These are phyloP conservation scores for Ovibos moschatus DNA, from an alignment of 2,113 vertebrate species.

Conservation along the genomic window DNA sequence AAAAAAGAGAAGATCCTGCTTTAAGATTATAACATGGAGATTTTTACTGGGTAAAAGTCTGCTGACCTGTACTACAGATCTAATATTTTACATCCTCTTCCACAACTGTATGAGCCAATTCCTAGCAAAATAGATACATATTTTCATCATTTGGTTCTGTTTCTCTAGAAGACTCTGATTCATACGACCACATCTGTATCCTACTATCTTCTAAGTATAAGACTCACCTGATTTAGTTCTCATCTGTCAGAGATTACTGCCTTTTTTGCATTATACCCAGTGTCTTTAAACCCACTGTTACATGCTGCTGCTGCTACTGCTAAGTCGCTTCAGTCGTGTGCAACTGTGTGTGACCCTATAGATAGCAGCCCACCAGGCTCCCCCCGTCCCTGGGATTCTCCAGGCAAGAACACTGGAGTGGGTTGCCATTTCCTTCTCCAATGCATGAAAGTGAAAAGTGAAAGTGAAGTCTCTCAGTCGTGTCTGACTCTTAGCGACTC, in stretches of 20 bases:
- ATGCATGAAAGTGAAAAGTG: no score
- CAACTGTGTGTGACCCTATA: fast-evolving
- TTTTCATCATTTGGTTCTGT: neutral
- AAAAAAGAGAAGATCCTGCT: neutral
- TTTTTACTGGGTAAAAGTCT: no score
- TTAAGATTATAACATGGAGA: neutral
- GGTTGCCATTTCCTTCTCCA: no score
- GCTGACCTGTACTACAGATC: fast-evolving
- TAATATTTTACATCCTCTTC: neutral
- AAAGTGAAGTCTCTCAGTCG: no score
- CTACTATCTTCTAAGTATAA: neutral
- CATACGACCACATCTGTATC: fast-evolving
- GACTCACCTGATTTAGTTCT: neutral
- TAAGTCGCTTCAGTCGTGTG: no score
- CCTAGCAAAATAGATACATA: neutral
- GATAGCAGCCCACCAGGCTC: fast-evolving
- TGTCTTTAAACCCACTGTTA: neutral
- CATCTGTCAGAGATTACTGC: neutral
- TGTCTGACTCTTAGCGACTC: no score
- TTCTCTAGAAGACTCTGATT: neutral
- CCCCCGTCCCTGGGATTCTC: fast-evolving
- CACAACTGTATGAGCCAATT: neutral
- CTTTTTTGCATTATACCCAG: fast-evolving
- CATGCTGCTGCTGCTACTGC: no score
- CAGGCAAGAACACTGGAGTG: no score